phyloP scores from a whole-genome alignment of 1,140 invertebrate species.

The Bombus cullumanus region DNA sequence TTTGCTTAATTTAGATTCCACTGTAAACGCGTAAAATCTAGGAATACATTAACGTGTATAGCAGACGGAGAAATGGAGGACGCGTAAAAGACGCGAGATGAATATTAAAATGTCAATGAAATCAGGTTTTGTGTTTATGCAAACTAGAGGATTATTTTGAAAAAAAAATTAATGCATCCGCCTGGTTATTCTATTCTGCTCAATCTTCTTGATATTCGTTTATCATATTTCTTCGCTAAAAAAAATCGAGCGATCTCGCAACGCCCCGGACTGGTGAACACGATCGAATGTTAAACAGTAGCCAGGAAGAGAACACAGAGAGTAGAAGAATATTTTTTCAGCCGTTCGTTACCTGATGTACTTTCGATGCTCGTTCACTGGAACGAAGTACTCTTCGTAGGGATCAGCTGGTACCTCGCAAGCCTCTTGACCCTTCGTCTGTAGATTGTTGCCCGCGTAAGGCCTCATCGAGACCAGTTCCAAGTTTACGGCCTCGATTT shows the following conservation, averaged over 20 bases:
- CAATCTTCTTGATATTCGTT: not conserved
- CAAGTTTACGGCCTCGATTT: slow-evolving; percentile 89
- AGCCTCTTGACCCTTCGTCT: slow-evolving; percentile 89
- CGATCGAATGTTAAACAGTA: slow-evolving; percentile 63
- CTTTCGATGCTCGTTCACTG: slow-evolving; percentile 92
- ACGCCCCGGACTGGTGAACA: slow-evolving; percentile 63
- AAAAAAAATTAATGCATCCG: not conserved
- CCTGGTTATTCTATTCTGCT: not conserved
- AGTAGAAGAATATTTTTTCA: slow-evolving; percentile 37
- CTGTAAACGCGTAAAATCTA: not conserved
- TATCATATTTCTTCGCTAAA: not conserved
- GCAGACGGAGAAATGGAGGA: not conserved
- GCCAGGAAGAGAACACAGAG: slow-evolving; percentile 25
- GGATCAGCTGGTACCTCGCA: slow-evolving; percentile 86
- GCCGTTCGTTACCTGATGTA: slow-evolving; percentile 88
- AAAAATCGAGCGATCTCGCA: slow-evolving; percentile 8
- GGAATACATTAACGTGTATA: not conserved
- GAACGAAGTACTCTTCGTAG: slow-evolving; percentile 92
- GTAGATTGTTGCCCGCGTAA: slow-evolving; percentile 84
- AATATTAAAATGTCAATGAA: slow-evolving; percentile 9
- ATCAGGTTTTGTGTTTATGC: not conserved
- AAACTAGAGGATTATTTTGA: not conserved
- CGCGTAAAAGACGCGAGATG: not conserved
- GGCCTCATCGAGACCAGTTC: slow-evolving; percentile 91
- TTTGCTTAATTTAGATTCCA: not conserved